Evolutionary conservation across 2,888 invertebrate genomes (phyloP).

Genomic region (Orchestes rusci): DNA sequence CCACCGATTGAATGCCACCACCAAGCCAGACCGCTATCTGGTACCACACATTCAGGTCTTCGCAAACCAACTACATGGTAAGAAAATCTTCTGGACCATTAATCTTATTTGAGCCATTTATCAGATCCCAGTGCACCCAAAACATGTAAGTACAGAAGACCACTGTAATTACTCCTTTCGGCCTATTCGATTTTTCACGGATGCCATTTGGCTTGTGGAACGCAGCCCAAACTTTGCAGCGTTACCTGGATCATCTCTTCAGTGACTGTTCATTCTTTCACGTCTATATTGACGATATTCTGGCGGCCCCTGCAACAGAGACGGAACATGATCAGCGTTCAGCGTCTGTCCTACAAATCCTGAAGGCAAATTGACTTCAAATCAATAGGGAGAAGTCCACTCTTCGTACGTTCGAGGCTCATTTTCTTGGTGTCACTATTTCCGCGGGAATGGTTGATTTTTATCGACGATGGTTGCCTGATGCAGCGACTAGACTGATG

Average conservation of each 20-base stretch:
- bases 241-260: constrained; percentile 14
- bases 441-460: constrained; percentile 24
- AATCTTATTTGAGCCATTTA: neutral
- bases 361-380: constrained; percentile 10
- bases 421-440: neutral
- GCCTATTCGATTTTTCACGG: constrained; percentile 11
- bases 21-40: neutral
- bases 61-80: too few relatives aligned
- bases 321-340: constrained; percentile 5
- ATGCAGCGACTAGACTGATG: constrained; percentile 14
- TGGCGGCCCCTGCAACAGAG: constrained; percentile 7
- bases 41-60: neutral
- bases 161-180: constrained; percentile 13
- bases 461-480: constrained; percentile 18
- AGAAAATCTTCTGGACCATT: too few relatives aligned
- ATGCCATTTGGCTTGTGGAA: constrained; percentile 17
- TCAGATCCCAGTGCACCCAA: neutral
- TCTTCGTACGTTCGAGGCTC: neutral
- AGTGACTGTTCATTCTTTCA: constrained; percentile 8
- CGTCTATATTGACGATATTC: constrained; percentile 15
- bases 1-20: neutral
- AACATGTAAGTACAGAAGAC: constrained; percentile 9
- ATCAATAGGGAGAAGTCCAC: constrained; percentile 1
- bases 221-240: constrained; percentile 14
- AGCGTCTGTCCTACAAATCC: neutral